Base-by-base conservation (phyloP, 2,888 invertebrate genomes). In the Conops quadrifasciatus region DNA sequence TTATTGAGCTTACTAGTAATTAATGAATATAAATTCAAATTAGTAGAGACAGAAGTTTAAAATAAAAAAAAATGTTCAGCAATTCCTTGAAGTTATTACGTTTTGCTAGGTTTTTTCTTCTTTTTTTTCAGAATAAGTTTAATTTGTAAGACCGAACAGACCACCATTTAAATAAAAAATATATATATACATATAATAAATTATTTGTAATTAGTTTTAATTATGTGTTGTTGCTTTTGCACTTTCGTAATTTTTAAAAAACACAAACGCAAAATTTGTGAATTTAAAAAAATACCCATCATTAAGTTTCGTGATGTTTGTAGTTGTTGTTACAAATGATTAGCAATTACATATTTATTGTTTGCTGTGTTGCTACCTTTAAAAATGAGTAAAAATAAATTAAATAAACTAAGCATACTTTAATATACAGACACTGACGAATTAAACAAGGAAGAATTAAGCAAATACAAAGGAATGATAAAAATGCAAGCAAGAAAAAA, bases 131-230 rank as follows among this genome's bases (percentile, higher is more conserved):
- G 43, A 30, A 21, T 2, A n/a, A 53, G 21, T 56, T 67, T 56
- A 36, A 59, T 19, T 47, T 28, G 11, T 60, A 67, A 60, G 67
- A 45, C 59, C 59, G 73, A 75, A 74, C 75, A 77, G 74, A 77
- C 77, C 77, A 77, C 77, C 77, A 75, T 73, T 72, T 75, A 77
- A 72, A 71, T 64, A 71, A 75, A 76, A 63, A 60, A 74, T 77
- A 75, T 80, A 77, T 79, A 79, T 78, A 79, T 77, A 78, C 43
- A 43, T 63, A 63, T 36, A 67, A 15, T 26, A 26, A 56, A 56
- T 56, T 13, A 47, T 24, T 56, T 11, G 21, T 45, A 45, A 43
- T 60, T 26, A 62, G 36, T 51, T 58, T 28, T 72, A 58, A 56
- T 58, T 60, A 19, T 56, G 19, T 64, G 43, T 26, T 45, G 30